phyloP scores from a whole-genome alignment of 2,888 invertebrate species.

The Drosophila sordidula region DNA sequence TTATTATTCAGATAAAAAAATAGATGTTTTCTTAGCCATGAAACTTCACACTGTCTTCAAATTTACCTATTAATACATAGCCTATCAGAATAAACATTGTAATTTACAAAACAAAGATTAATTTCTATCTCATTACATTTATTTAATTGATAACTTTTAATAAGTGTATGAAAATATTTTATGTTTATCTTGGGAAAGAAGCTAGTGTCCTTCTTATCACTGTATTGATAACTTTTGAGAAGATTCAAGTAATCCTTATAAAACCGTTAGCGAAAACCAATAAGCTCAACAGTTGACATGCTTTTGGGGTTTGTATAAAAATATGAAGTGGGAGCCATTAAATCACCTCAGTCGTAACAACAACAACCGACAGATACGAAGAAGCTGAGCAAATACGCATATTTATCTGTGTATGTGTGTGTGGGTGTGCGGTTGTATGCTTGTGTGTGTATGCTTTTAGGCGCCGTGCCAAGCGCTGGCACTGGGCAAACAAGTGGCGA shows the following conservation, averaged over 20 bases:
- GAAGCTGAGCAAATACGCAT: conserved; percentile 18
- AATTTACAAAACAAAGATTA: too few relatives aligned
- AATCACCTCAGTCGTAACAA: conserved; percentile 55
- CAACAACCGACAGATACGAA: conserved; percentile 20
- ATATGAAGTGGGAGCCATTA: conserved; percentile 51
- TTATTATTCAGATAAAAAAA: too few relatives aligned
- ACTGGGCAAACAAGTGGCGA: conserved; percentile 9
- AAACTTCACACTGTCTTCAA: too few relatives aligned
- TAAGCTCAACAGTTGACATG: conserved; percentile 5
- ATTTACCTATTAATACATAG: too few relatives aligned
- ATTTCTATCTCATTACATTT: too few relatives aligned
- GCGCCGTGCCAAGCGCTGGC: background rate
- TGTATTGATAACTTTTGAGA: background rate
- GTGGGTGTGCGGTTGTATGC: too few relatives aligned
- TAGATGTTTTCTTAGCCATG: too few relatives aligned
- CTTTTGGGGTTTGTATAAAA: conserved; percentile 6
- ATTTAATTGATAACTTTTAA: too few relatives aligned
- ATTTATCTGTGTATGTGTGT: conserved; percentile 12
- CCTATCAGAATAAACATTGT: too few relatives aligned
- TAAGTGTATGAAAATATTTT: too few relatives aligned
- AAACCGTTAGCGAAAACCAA: background rate
- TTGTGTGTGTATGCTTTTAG: conserved; percentile 8
- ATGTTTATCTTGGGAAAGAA: background rate
- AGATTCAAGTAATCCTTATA: background rate
- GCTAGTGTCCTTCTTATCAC: background rate